Evolutionary conservation across 2,888 invertebrate species (phyloP).

Genomic region (Pseudolycoriella hygida): DNA sequence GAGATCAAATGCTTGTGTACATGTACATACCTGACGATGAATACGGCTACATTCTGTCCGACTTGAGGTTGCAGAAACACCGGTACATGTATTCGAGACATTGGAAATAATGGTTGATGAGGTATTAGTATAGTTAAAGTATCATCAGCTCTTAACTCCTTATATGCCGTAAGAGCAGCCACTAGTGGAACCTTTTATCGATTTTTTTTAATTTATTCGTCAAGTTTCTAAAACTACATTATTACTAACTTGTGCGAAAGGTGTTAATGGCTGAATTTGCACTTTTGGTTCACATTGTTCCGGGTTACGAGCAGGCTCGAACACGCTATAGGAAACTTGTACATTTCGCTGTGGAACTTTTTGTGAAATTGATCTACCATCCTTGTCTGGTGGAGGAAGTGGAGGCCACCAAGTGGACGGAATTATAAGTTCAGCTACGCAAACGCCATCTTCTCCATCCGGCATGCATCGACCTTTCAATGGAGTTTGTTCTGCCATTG

Average conservation of each 20-base stretch:
- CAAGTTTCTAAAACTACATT: background rate
- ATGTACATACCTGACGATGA: slow-evolving; percentile 61
- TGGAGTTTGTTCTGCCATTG: slow-evolving; percentile 37
- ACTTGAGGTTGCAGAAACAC: slow-evolving; percentile 64
- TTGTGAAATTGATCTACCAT: slow-evolving; percentile 34
- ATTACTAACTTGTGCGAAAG: slow-evolving; percentile 26
- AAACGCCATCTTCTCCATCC: slow-evolving; percentile 82
- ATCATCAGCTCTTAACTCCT: slow-evolving; percentile 69
- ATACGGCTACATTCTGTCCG: slow-evolving; percentile 51
- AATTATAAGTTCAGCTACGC: slow-evolving; percentile 72
- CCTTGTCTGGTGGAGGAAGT: slow-evolving; percentile 41
- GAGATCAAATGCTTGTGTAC: no score
- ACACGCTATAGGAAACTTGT: slow-evolving; percentile 72
- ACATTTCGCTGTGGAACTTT: slow-evolving; percentile 57
- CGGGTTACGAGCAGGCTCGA: slow-evolving; percentile 55
- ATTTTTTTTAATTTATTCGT: slow-evolving; percentile 12
- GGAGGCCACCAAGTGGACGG: slow-evolving; percentile 88
- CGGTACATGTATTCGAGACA: slow-evolving; percentile 77
- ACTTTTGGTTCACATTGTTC: slow-evolving; percentile 59
- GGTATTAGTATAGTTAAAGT: slow-evolving; percentile 73
- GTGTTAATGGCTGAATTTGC: slow-evolving; percentile 48
- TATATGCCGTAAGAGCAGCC: slow-evolving; percentile 62
- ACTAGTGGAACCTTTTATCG: slow-evolving; percentile 45
- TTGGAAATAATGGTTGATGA: slow-evolving; percentile 74
- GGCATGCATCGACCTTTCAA: slow-evolving; percentile 85